These are phyloP conservation scores for Caloenas nicobarica DNA, from an alignment of 2,113 vertebrate species.

Conservation along the genomic window DNA sequence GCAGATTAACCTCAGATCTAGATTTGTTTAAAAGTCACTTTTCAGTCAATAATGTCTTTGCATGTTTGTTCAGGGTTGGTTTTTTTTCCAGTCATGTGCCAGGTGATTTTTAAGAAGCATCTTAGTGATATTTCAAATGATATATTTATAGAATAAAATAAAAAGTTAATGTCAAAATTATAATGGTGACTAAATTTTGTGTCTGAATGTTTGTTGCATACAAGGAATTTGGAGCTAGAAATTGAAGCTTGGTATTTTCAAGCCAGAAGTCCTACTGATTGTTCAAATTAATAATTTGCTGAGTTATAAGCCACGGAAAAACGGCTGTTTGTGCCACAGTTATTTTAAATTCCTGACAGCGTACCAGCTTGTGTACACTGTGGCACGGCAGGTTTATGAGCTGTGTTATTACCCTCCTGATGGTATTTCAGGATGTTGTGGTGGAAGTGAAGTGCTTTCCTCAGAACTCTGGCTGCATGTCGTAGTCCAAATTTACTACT, in stretches of 20 bases:
- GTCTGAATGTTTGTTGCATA: neutral
- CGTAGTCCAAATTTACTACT: neutral
- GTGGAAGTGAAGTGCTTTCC: neutral
- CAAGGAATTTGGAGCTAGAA: neutral
- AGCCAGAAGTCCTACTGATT: neutral
- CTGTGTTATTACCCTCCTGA: neutral
- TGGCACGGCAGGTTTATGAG: neutral
- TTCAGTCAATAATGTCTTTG: neutral
- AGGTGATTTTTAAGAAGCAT: neutral
- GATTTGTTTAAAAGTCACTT: neutral
- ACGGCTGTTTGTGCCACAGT: neutral
- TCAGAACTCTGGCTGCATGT: neutral
- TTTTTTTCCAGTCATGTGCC: neutral
- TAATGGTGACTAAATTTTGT: neutral
- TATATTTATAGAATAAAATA: neutral
- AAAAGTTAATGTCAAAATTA: neutral
- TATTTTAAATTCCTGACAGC: constrained; percentile 4
- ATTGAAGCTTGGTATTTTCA: neutral
- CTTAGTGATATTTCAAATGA: neutral
- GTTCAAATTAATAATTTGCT: neutral
- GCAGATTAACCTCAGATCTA: neutral
- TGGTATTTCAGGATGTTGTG: constrained; percentile 22
- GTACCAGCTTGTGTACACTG: neutral
- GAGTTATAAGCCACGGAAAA: neutral
- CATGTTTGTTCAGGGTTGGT: neutral